Percentiles rank a stretch among this genome's conserved stretches.
phyloP scores from a whole-genome alignment of 2,113 vertebrate genomes.

The Mastomys coucha region DNA sequence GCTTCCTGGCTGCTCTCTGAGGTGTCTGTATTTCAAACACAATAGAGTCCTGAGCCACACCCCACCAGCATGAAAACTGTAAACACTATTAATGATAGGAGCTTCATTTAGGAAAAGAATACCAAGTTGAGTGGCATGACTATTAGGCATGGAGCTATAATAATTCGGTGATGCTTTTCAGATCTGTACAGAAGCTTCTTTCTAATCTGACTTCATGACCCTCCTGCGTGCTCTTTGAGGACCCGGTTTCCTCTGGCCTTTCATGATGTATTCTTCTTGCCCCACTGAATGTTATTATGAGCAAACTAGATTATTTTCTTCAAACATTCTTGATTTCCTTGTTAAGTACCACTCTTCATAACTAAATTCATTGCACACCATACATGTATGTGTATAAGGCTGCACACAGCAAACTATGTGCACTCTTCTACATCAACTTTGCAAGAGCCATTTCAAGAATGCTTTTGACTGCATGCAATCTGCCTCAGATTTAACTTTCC shows the following conservation, averaged over 20 bases:
- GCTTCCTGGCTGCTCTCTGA: not conserved
- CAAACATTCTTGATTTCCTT: not conserved
- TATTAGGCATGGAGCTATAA: not conserved
- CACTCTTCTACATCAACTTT: not conserved
- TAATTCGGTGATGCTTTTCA: not conserved
- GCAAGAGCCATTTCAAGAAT: constrained; percentile 41
- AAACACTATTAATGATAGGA: not conserved
- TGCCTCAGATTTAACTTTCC: constrained; percentile 40
- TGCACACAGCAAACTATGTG: constrained; percentile 21
- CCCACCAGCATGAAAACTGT: not conserved
- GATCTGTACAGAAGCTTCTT: not conserved
- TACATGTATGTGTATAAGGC: not conserved
- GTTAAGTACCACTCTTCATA: not conserved
- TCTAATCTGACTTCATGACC: not conserved
- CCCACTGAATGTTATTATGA: not conserved
- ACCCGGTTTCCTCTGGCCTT: not conserved
- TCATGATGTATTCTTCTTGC: not conserved
- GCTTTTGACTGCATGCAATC: constrained; percentile 14
- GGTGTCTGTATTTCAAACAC: not conserved
- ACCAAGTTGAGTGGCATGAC: not conserved
- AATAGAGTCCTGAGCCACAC: not conserved
- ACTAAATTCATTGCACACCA: not conserved
- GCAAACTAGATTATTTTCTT: not conserved
- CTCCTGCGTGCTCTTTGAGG: not conserved
- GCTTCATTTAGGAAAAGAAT: constrained; percentile 33